These are phyloP conservation scores for Hydrotaea diabolus DNA, from an alignment of 2,888 invertebrate genomes.

Conservation along the genomic window DNA sequence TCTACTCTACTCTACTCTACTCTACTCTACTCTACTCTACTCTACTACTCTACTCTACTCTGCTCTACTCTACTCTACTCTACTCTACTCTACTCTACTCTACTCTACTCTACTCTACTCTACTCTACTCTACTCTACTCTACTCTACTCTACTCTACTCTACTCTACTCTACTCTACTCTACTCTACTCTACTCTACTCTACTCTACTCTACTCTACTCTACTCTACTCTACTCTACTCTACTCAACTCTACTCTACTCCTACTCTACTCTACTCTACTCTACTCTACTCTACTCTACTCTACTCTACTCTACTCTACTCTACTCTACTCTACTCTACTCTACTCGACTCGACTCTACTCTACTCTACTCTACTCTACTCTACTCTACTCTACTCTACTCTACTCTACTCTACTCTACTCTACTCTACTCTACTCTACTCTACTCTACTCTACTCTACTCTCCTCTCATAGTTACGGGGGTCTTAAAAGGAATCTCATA, in stretches of 20 bases:
- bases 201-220: conserved; percentile 39
- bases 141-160: conserved; percentile 39
- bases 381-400: conserved; percentile 32
- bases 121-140: conserved; percentile 36
- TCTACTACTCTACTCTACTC: conserved; percentile 11
- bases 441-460: conserved; percentile 46
- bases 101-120: conserved; percentile 9
- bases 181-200: conserved; percentile 38
- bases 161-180: conserved; percentile 39
- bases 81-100: not conserved
- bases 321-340: conserved; percentile 38
- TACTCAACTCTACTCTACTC: conserved; percentile 32
- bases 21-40: conserved; percentile 22
- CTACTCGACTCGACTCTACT: conserved; percentile 34
- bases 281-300: conserved; percentile 36
- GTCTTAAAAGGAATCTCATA: too few relatives aligned
- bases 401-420: conserved; percentile 34
- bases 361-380: conserved; percentile 37
- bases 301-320: conserved; percentile 36
- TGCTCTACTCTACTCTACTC: conserved; percentile 6
- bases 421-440: conserved; percentile 43
- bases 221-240: conserved; percentile 32
- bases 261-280: too few relatives aligned
- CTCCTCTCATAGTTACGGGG: too few relatives aligned
- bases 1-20: conserved; percentile 25